Conservation (phyloP, 35 echinoderm and acorn worm genomes). For the Ptychodera flava region DNA sequence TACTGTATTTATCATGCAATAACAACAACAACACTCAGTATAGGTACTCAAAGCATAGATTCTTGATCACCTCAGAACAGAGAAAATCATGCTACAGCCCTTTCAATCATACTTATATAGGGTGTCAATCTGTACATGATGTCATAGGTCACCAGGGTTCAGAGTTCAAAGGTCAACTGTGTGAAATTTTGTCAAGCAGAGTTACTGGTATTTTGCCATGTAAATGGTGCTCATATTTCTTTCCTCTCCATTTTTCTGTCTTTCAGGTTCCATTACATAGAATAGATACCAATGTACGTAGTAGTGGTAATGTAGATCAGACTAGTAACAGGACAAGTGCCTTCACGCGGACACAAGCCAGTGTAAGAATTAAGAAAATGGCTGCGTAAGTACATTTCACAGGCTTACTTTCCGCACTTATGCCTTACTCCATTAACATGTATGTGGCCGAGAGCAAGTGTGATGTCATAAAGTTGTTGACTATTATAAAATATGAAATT, state of each 20-base stretch:
- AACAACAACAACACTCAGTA: too few species aligned
- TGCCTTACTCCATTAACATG: neutral
- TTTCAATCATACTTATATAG: too few species aligned
- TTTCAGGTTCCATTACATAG: conserved; percentile 62
- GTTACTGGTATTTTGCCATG: too few species aligned
- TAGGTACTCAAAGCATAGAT: too few species aligned
- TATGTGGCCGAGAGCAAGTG: neutral
- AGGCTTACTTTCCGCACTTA: neutral
- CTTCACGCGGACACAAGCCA: conserved; percentile 49
- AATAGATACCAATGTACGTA: conserved; percentile 16
- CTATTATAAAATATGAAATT: neutral
- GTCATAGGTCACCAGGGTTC: too few species aligned
- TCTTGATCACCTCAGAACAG: too few species aligned
- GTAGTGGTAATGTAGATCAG: neutral
- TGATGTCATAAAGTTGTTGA: neutral
- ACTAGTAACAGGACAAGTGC: conserved; percentile 1
- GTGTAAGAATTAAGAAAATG: conserved; percentile 82
- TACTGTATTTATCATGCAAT: too few species aligned
- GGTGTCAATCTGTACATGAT: too few species aligned
- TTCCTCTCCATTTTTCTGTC: neutral
- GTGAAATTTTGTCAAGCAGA: too few species aligned
- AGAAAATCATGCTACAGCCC: too few species aligned
- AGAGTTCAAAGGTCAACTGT: too few species aligned
- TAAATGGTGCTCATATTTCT: too few species aligned
- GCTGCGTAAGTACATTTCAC: conserved; percentile 33